Evolutionary conservation across 2,888 invertebrate species (phyloP).

Genomic region (Meteorus colon): DNA sequence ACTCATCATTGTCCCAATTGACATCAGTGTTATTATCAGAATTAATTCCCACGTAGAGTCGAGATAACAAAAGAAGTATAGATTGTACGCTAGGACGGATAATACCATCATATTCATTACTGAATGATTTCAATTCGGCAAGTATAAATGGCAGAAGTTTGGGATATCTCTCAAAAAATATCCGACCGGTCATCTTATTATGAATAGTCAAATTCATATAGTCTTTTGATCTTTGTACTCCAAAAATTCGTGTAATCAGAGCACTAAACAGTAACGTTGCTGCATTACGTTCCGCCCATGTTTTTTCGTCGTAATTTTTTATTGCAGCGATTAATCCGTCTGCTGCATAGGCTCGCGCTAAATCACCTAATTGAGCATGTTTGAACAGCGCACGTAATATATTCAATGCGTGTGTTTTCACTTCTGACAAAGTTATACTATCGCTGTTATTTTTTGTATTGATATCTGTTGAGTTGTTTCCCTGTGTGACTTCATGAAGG

Average conservation of each 20-base stretch:
- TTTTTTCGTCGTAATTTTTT: slow-evolving; percentile 81
- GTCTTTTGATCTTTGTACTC: slow-evolving; percentile 81
- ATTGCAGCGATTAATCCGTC: slow-evolving; percentile 83
- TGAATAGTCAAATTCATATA: slow-evolving; percentile 77
- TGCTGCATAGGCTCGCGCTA: slow-evolving; percentile 81
- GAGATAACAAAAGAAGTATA: slow-evolving; percentile 83
- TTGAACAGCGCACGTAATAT: slow-evolving; percentile 87
- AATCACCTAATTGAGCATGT: slow-evolving; percentile 84
- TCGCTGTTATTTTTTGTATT: slow-evolving; percentile 28
- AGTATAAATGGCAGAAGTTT: slow-evolving; percentile 77
- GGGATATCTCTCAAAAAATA: slow-evolving; percentile 87
- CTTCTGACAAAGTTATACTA: slow-evolving; percentile 69
- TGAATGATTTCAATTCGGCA: slow-evolving; percentile 71
- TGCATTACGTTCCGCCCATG: slow-evolving; percentile 91
- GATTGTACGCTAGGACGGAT: slow-evolving; percentile 83
- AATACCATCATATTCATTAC: slow-evolving; percentile 67
- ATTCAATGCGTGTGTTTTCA: slow-evolving; percentile 88
- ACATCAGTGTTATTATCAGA: slow-evolving; percentile 79
- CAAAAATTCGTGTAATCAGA: slow-evolving; percentile 89
- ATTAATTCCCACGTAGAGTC: slow-evolving; percentile 84
- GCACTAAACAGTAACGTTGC: slow-evolving; percentile 89
- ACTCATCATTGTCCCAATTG: slow-evolving; percentile 79
- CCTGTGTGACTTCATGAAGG: slow-evolving; percentile 48
- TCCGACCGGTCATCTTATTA: slow-evolving; percentile 83
- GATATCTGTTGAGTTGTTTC: slow-evolving; percentile 26